Conservation (phyloP, 2,888 invertebrate genomes). For the Microplitis manilae region DNA sequence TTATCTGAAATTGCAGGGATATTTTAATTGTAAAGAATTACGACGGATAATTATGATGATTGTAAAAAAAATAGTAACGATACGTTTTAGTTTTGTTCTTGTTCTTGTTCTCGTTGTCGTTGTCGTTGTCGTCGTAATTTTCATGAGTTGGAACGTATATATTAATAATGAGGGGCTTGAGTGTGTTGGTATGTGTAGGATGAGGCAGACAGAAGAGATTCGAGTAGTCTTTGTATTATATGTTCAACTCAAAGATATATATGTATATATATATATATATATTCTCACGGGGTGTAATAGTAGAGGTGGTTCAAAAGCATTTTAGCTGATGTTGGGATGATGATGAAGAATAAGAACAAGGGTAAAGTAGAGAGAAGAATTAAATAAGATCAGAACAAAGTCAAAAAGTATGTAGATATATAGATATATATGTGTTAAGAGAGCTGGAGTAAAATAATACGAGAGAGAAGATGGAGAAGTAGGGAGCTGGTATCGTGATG, state of each 20-base stretch:
- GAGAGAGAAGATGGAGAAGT: not conserved
- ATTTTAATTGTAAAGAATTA: not conserved
- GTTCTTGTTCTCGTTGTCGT: not conserved
- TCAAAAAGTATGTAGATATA: not conserved
- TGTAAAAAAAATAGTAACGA: not conserved
- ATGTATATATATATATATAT: not conserved
- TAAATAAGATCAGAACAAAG: not conserved
- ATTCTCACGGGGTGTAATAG: not conserved
- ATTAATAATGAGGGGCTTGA: not conserved
- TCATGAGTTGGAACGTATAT: not conserved
- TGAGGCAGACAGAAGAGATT: not conserved
- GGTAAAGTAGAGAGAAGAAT: not conserved
- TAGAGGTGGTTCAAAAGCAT: not conserved
- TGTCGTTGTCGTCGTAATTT: not conserved
- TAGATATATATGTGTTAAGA: conserved; percentile 13
- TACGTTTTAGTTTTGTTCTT: not conserved
- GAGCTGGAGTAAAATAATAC: conserved; percentile 15
- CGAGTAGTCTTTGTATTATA: not conserved
- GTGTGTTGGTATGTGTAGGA: not conserved
- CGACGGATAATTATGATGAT: not conserved
- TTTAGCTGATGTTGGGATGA: conserved; percentile 14
- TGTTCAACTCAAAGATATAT: not conserved
- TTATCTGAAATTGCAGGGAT: not conserved
- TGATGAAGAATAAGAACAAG: too few relatives aligned
- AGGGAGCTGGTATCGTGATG: conserved; percentile 4